Evolutionary conservation across 2,797 vertebrate species (phyloP).

Genomic region (Notamacropus eugenii): DNA sequence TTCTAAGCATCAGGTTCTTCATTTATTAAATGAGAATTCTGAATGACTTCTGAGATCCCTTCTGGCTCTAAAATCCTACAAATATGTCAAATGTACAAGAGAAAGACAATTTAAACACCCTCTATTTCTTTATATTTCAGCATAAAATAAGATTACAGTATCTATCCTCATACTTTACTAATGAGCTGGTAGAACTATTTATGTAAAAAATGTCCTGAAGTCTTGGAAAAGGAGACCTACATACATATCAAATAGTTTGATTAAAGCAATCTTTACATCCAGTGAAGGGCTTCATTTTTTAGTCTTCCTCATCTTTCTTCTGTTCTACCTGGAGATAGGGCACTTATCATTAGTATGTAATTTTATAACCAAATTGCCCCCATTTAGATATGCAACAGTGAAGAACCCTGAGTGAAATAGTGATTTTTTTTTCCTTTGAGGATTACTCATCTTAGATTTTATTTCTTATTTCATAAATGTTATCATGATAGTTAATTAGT

Average conservation of each 20-base stretch:
- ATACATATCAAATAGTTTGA: conserved; percentile 1
- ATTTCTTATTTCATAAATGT: conserved; percentile 6
- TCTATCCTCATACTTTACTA: not conserved
- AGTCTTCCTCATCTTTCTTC: not conserved
- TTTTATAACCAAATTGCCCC: conserved; percentile 9
- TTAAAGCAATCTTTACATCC: conserved; percentile 2
- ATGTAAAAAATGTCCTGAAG: not conserved
- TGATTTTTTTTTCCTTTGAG: not conserved
- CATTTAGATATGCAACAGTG: conserved; percentile 34
- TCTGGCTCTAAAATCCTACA: not conserved
- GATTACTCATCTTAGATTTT: not conserved
- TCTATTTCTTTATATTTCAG: not conserved
- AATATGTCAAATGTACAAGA: not conserved
- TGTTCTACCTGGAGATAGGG: not conserved
- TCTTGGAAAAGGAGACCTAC: conserved; percentile 29
- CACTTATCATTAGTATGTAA: not conserved
- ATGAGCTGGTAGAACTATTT: not conserved
- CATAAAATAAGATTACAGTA: not conserved
- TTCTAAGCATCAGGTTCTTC: not conserved
- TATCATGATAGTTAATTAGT: conserved; percentile 50
- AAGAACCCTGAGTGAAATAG: not conserved
- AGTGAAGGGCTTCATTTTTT: not conserved
- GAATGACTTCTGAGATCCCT: not conserved
- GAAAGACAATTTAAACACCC: not conserved
- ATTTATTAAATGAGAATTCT: not conserved